Conservation (phyloP, 2,797 vertebrate genomes). For the Lacerta agilis region DNA sequence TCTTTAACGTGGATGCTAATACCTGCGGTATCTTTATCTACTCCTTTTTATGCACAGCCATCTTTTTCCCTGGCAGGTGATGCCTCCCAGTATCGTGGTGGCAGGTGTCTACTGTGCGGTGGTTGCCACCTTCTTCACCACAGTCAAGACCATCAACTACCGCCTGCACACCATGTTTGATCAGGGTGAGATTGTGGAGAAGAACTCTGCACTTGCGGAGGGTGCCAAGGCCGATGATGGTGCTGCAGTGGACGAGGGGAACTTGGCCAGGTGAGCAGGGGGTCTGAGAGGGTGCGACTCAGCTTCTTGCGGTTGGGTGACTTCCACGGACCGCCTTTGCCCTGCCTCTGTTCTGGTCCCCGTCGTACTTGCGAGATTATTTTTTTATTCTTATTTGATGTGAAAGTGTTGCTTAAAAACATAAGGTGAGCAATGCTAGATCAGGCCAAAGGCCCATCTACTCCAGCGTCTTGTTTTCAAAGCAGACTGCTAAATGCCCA, state of each 20-base stretch:
- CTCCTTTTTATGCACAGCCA: background rate
- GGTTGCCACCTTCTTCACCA: constrained; percentile 88
- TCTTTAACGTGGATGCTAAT: too few relatives aligned
- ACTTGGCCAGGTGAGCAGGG: constrained; percentile 78
- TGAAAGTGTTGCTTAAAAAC: background rate
- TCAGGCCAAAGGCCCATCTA: too few relatives aligned
- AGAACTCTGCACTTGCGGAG: constrained; percentile 85
- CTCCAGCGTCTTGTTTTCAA: too few relatives aligned
- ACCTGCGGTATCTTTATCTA: too few relatives aligned
- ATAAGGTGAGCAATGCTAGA: too few relatives aligned
- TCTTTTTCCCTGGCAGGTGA: constrained; percentile 76
- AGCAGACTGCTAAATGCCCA: too few relatives aligned
- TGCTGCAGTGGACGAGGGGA: constrained; percentile 77
- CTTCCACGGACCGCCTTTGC: background rate
- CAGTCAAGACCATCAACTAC: constrained; percentile 90
- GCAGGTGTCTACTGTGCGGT: constrained; percentile 88
- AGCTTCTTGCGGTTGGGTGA: background rate
- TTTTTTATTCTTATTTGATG: too few relatives aligned
- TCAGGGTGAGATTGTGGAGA: constrained; percentile 90
- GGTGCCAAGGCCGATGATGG: constrained; percentile 82
- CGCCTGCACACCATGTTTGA: constrained; percentile 92
- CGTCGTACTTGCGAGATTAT: background rate
- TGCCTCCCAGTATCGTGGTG: constrained; percentile 86
- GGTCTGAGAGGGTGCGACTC: too few relatives aligned
- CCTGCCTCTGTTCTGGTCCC: background rate